Percentiles rank a stretch among this genome's conserved stretches.
phyloP scores from a whole-genome alignment of 2,888 invertebrate genomes.

The Oconnorella tubifera region DNA sequence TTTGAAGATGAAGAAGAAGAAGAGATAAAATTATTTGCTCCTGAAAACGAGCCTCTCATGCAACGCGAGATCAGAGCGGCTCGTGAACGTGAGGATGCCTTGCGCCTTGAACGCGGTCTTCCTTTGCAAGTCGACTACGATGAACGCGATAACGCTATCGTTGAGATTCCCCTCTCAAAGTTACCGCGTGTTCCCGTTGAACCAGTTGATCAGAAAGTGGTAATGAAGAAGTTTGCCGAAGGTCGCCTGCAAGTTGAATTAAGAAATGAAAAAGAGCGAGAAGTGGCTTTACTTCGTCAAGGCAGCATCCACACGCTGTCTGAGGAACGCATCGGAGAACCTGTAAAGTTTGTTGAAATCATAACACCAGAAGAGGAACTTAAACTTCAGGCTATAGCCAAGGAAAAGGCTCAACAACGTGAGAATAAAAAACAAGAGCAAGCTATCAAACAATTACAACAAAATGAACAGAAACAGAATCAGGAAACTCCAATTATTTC shows the following conservation, averaged over 20 bases:
- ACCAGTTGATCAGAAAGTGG: neutral
- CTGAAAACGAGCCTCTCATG: constrained; percentile 11
- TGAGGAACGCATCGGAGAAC: constrained; percentile 8
- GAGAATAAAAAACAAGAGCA: neutral
- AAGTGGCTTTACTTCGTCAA: constrained; percentile 6
- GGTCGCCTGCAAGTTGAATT: constrained; percentile 9
- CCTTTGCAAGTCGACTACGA: neutral
- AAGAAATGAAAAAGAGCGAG: constrained; percentile 8
- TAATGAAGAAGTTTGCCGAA: constrained; percentile 10
- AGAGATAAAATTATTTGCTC: neutral
- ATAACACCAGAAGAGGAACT: constrained; percentile 4
- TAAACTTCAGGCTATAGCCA: neutral
- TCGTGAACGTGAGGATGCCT: constrained; percentile 10
- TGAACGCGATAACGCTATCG: too few species aligned
- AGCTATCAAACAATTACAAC: too few species aligned
- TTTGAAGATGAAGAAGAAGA: neutral
- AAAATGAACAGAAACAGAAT: neutral
- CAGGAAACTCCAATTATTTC: neutral
- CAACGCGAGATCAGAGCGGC: constrained; percentile 9
- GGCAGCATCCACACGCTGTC: constrained; percentile 14
- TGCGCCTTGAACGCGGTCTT: constrained; percentile 8
- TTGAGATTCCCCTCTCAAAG: neutral
- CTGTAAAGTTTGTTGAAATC: constrained; percentile 1
- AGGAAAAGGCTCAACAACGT: neutral
- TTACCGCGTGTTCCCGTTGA: neutral